phyloP scores from a whole-genome alignment of 2,113 vertebrate genomes.

The Catharus minimus region DNA sequence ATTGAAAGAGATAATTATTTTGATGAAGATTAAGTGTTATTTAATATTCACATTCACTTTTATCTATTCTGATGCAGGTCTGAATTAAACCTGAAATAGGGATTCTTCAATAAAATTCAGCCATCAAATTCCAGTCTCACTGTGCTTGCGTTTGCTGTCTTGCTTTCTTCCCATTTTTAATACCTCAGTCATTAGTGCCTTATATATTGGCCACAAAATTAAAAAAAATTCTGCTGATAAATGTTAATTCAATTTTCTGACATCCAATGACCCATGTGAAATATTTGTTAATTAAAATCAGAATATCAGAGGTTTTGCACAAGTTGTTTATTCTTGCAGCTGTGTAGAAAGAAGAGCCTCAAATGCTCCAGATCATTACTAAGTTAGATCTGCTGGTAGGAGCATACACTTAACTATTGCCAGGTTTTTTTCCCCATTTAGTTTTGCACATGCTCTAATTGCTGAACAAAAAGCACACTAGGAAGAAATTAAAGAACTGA shows the following conservation, averaged over 20 bases:
- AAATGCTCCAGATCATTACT: neutral
- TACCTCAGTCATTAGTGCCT: neutral
- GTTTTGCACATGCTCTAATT: neutral
- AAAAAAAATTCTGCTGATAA: neutral
- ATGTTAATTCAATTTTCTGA: neutral
- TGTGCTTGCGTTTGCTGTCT: neutral
- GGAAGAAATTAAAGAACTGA: neutral
- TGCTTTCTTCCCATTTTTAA: neutral
- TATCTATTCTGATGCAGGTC: conserved; percentile 50
- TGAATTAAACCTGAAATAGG: conserved; percentile 48
- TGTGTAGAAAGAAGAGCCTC: neutral
- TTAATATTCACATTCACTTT: conserved; percentile 69
- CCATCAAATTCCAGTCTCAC: neutral
- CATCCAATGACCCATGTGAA: neutral
- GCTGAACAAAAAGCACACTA: neutral
- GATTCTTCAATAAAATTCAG: neutral
- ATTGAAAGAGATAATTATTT: conserved; percentile 68
- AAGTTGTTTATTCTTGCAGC: neutral
- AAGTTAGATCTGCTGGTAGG: neutral
- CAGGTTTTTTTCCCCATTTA: neutral
- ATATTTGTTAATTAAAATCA: conserved; percentile 34
- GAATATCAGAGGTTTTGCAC: neutral
- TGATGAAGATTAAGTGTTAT: conserved; percentile 70
- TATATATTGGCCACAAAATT: neutral
- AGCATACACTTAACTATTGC: neutral